Evolutionary conservation across 1,140 invertebrate species (phyloP).

Genomic region (Gryllus bimaculatus): DNA sequence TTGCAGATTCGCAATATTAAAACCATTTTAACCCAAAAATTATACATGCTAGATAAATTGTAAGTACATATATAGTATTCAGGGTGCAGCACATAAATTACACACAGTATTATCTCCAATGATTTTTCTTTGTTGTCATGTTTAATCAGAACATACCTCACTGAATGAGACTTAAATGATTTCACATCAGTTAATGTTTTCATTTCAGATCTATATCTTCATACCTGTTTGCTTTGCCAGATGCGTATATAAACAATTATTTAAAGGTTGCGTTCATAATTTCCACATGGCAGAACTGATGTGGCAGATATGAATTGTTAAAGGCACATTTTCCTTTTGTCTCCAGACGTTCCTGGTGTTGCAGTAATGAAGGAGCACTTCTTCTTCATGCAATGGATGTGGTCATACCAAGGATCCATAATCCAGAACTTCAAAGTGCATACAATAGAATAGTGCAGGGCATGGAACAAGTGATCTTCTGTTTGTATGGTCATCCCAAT

Average conservation of each 20-base stretch:
- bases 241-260: background rate
- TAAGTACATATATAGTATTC: too few relatives aligned
- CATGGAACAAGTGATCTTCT: slow-evolving; percentile 82
- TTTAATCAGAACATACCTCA: too few relatives aligned
- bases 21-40: too few relatives aligned
- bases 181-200: slow-evolving; percentile 7
- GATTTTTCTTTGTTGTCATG: background rate
- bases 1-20: too few relatives aligned
- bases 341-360: slow-evolving; percentile 59
- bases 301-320: too few relatives aligned
- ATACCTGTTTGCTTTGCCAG: background rate
- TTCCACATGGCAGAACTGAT: background rate
- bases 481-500: slow-evolving; percentile 75
- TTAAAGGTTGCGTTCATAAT: background rate
- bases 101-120: background rate
- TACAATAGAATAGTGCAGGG: slow-evolving; percentile 55
- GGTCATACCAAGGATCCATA: slow-evolving; percentile 53
- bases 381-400: slow-evolving; percentile 67
- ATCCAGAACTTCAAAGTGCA: slow-evolving; percentile 36
- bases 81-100: too few relatives aligned
- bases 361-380: slow-evolving; percentile 61
- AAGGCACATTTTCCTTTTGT: too few relatives aligned
- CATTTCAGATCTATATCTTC: slow-evolving; percentile 5
- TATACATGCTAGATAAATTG: too few relatives aligned
- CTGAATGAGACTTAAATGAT: too few relatives aligned